Evolutionary conservation across 2,113 vertebrate genomes (phyloP).

Genomic region (Amblyornis subalaris): DNA sequence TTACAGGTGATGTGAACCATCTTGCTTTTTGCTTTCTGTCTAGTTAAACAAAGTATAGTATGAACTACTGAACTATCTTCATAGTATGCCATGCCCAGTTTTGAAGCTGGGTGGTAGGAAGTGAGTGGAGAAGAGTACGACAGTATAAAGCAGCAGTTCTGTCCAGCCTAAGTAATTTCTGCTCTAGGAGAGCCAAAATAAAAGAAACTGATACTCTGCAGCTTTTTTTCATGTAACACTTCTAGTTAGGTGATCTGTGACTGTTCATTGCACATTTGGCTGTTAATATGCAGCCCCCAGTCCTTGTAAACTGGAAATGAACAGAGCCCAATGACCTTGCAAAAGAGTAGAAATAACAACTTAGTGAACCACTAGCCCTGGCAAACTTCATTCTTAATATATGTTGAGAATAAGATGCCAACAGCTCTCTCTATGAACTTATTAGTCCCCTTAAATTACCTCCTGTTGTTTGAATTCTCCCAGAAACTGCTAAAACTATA

Average conservation of each 20-base stretch:
- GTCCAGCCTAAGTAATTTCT: neutral
- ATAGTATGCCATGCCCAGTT: neutral
- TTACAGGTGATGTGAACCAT: neutral
- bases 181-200: neutral
- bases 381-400: neutral
- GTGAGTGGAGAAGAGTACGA: neutral
- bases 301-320: neutral
- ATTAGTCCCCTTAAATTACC: neutral
- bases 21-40: neutral
- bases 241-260: neutral
- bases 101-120: neutral
- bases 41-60: neutral
- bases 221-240: neutral
- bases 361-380: neutral
- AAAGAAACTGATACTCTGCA: neutral
- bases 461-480: neutral
- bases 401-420: neutral
- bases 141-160: neutral
- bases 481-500: neutral
- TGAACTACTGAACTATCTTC: neutral
- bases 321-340: neutral
- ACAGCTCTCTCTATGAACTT: neutral
- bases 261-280: neutral
- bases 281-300: neutral
- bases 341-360: neutral